Conservation (phyloP, 2,113 vertebrate genomes). For the Atractosteus spatula region DNA sequence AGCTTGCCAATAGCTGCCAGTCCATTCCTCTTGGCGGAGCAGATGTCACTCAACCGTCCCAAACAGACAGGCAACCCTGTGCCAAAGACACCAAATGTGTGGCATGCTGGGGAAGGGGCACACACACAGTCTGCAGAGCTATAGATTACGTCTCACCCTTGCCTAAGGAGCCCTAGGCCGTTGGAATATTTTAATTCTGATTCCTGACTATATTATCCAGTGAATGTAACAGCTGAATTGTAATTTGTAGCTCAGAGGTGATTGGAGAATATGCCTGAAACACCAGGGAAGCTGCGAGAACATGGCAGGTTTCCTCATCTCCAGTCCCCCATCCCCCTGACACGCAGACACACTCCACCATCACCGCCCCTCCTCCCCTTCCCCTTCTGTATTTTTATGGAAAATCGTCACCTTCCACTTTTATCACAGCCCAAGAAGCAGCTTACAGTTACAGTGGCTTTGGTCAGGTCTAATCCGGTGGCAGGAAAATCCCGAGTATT, state of each 20-base stretch:
- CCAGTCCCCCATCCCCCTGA: slow-evolving; percentile 2
- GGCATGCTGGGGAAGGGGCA: slow-evolving; percentile 60
- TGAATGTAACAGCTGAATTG: slow-evolving; percentile 64
- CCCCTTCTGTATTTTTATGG: slow-evolving; percentile 38
- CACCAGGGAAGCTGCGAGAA: slow-evolving; percentile 43
- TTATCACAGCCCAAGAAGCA: slow-evolving; percentile 64
- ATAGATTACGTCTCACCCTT: slow-evolving; percentile 39
- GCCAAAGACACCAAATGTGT: slow-evolving; percentile 69
- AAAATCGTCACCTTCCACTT: slow-evolving; percentile 74
- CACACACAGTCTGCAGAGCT: slow-evolving; percentile 55
- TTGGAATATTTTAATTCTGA: slow-evolving; percentile 68
- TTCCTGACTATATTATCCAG: slow-evolving; percentile 64
- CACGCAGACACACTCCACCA: background rate
- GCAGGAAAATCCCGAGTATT: slow-evolving; percentile 73
- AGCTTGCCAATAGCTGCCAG: slow-evolving; percentile 69
- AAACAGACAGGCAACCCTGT: slow-evolving; percentile 63
- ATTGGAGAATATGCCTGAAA: slow-evolving; percentile 51
- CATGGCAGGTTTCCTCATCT: slow-evolving; percentile 31
- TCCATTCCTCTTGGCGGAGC: slow-evolving; percentile 78
- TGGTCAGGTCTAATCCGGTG: slow-evolving; percentile 65
- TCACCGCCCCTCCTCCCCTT: background rate
- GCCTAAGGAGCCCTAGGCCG: slow-evolving; percentile 48
- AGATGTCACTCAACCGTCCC: slow-evolving; percentile 87
- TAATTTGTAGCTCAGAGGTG: slow-evolving; percentile 64
- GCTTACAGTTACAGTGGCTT: slow-evolving; percentile 67